Percentiles rank a stretch among this genome's conserved stretches.
phyloP scores from a whole-genome alignment of 1,140 invertebrate species.

The Saccostrea cuccullata region DNA sequence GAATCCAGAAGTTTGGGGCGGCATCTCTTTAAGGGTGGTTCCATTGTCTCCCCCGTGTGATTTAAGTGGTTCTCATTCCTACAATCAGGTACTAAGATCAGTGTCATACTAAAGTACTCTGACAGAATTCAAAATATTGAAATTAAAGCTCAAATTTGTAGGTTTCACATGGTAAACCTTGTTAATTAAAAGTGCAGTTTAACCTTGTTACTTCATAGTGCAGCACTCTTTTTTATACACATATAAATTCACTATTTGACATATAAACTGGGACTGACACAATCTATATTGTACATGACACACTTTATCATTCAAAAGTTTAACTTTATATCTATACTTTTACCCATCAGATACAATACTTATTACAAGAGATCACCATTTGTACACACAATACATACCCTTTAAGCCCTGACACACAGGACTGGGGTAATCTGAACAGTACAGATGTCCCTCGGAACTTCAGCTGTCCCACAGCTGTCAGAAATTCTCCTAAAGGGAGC shows the following conservation, averaged over 20 bases:
- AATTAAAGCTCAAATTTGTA: no score
- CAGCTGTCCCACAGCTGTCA: constrained; percentile 80
- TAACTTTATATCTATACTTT: no score
- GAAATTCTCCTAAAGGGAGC: constrained; percentile 79
- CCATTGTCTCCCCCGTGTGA: constrained; percentile 49
- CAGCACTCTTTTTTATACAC: neutral
- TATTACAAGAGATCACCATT: no score
- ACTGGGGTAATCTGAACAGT: constrained; percentile 78
- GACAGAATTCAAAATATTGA: no score
- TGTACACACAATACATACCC: constrained; percentile 53
- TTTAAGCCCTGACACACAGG: constrained; percentile 69
- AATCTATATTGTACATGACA: neutral
- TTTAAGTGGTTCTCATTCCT: neutral
- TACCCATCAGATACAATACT: no score
- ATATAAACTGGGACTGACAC: no score
- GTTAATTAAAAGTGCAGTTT: no score
- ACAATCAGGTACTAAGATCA: neutral
- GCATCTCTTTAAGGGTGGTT: constrained; percentile 61
- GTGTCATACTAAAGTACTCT: no score
- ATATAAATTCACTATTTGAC: neutral
- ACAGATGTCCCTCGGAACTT: constrained; percentile 82
- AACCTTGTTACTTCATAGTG: no score
- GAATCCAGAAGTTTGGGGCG: constrained; percentile 64
- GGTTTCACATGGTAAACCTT: no score
- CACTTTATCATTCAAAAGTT: neutral